Conservation (phyloP, 2,113 vertebrate species). For the Pampusana beccarii region DNA sequence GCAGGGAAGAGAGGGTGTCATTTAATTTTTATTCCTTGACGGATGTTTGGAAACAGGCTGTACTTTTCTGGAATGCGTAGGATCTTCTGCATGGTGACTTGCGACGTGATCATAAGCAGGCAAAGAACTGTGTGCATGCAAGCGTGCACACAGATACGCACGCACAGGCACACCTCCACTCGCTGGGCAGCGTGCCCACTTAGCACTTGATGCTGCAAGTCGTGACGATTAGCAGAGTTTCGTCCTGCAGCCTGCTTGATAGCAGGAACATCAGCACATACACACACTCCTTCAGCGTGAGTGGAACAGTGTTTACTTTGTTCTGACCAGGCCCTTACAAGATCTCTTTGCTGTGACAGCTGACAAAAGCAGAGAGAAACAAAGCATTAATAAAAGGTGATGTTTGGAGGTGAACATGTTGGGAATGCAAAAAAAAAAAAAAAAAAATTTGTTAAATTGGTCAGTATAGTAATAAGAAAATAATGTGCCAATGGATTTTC, state of each 20-base stretch:
- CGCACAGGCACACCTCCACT: not conserved
- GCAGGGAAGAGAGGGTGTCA: not conserved
- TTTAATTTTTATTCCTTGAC: not conserved
- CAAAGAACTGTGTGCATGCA: not conserved
- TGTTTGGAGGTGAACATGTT: not conserved
- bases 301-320: constrained; percentile 27
- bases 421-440: not conserved
- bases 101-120: not conserved
- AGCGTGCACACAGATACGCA: not conserved
- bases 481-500: not conserved
- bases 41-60: not conserved
- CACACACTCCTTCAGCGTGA: not conserved
- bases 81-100: not conserved
- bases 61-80: constrained; percentile 14
- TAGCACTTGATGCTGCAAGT: constrained; percentile 6
- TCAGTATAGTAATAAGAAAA: not conserved
- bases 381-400: not conserved
- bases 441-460: not conserved
- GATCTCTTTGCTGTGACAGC: not conserved
- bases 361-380: not conserved
- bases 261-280: not conserved
- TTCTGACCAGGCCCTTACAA: not conserved
- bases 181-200: constrained; percentile 9
- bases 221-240: not conserved
- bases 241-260: constrained; percentile 17